These are phyloP conservation scores for Balearica regulorum DNA, from an alignment of 2,797 vertebrate species.

Conservation along the genomic window DNA sequence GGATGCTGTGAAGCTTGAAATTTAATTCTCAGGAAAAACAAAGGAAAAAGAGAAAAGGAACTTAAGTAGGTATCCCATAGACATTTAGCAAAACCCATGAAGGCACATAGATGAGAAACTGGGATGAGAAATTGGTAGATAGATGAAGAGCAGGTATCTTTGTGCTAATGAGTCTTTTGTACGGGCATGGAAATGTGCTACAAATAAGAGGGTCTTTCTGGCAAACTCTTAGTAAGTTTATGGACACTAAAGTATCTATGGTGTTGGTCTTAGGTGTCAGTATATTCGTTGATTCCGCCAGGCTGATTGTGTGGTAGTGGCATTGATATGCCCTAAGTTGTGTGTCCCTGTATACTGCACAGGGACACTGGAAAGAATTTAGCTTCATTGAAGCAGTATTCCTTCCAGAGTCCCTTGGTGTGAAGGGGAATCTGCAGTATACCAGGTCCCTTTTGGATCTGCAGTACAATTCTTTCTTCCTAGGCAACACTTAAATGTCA, in stretches of 20 bases:
- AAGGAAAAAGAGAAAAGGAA: background rate
- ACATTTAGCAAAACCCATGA: background rate
- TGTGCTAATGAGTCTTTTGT: background rate
- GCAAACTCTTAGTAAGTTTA: background rate
- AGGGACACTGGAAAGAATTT: background rate
- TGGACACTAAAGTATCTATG: background rate
- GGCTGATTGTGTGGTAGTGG: background rate
- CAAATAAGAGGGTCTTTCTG: fast-evolving
- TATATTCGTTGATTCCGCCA: background rate
- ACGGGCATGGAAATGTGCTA: background rate
- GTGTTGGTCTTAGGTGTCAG: fast-evolving
- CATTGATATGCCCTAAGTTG: background rate
- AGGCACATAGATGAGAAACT: background rate
- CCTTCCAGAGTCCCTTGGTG: background rate
- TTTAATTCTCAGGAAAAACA: background rate
- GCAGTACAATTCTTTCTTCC: background rate
- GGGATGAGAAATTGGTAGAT: background rate
- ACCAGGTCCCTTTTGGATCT: background rate
- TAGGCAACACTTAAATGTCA: background rate
- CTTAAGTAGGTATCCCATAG: fast-evolving
- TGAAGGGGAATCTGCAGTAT: background rate
- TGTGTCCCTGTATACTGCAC: background rate
- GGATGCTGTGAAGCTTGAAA: background rate
- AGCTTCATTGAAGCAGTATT: background rate
- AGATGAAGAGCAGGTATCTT: background rate